Evolutionary conservation across 2,888 invertebrate genomes (phyloP).

Genomic region (Nymphalis polychloros): DNA sequence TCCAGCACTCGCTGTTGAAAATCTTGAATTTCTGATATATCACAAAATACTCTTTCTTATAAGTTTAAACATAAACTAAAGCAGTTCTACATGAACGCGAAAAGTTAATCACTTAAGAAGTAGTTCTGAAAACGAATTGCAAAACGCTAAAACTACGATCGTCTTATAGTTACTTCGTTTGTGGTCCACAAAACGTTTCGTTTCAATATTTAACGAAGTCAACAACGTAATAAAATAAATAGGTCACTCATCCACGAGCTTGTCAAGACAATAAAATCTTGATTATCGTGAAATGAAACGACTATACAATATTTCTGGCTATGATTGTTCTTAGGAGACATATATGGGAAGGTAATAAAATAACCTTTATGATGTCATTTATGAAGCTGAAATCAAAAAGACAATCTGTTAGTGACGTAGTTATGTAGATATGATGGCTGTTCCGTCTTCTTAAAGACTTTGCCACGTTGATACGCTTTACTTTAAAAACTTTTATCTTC

Average conservation of each 20-base stretch:
- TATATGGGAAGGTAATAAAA: constrained; percentile 17
- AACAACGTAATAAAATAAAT: constrained; percentile 36
- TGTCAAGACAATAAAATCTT: constrained; percentile 40
- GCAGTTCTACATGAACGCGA: too few species aligned
- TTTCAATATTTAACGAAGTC: constrained; percentile 22
- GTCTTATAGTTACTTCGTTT: constrained; percentile 12
- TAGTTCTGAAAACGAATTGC: not conserved
- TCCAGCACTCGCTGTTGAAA: not conserved
- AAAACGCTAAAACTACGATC: constrained; percentile 1
- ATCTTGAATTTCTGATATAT: not conserved
- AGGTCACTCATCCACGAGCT: constrained; percentile 36
- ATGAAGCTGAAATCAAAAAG: constrained; percentile 9
- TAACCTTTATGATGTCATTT: constrained; percentile 9
- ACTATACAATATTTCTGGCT: constrained; percentile 13
- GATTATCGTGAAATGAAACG: constrained; percentile 32
- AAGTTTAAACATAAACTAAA: too few species aligned
- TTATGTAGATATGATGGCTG: constrained; percentile 1
- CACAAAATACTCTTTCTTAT: too few species aligned
- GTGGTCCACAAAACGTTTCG: constrained; percentile 22
- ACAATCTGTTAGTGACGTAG: not conserved
- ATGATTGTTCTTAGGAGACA: constrained; percentile 23
- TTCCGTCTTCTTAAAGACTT: not conserved
- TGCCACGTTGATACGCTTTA: not conserved
- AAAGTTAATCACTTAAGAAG: too few species aligned
- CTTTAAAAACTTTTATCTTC: not conserved